Evolutionary conservation across 1,140 invertebrate genomes (phyloP), one percentile per base, ranked within the genome.

Genomic region (Homalodisca vitripennis): DNA sequence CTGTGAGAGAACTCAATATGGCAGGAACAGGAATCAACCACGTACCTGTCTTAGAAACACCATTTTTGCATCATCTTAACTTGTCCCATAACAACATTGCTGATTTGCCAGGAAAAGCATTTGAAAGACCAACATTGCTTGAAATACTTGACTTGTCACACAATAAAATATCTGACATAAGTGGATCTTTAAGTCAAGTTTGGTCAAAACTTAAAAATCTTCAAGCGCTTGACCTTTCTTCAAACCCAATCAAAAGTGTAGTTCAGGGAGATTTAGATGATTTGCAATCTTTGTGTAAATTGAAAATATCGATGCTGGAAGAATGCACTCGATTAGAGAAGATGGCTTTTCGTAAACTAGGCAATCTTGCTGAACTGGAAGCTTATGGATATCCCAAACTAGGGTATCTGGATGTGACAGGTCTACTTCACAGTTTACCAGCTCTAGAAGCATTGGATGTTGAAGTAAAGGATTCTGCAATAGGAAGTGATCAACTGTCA

Each of bases 31-130:
- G 90, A 13, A 89, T 95, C 3, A 85, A 80, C 53, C 76, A 80
- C 3, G 78, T 94, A 2, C 82, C 84, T 0, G 84, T 87, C 46
- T 77, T 97, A 22, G 94, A 96, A 81, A 95, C 92, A 29, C 93
- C 94, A 3, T 97, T 96, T 75, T 81, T 97, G 41, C 86, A 88
- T 70, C 80, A 81, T 67, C 79, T 97, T n/a, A 94, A 96, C 80
- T 75, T 96, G 6, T 94, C 92, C 0, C 79, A 84, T 30, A 97
- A 97, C 76, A 84, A 86, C 53, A 88, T 97, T 29, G 80, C 80
- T 0, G 81, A 83, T 34, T 80, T 96, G 6, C 81, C 85, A 20
- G 81, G 87, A 3, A 84, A 84, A 67, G 83, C 87, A 1, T 91
- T 96, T 74, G 86, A 92, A 71, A 80, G 92, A 14, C 88, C 92